Percentiles rank a stretch among this genome's conserved stretches.
These are phyloP conservation scores for Furnarius figulus DNA, from an alignment of 2,113 vertebrate species.

Conservation along the genomic window DNA sequence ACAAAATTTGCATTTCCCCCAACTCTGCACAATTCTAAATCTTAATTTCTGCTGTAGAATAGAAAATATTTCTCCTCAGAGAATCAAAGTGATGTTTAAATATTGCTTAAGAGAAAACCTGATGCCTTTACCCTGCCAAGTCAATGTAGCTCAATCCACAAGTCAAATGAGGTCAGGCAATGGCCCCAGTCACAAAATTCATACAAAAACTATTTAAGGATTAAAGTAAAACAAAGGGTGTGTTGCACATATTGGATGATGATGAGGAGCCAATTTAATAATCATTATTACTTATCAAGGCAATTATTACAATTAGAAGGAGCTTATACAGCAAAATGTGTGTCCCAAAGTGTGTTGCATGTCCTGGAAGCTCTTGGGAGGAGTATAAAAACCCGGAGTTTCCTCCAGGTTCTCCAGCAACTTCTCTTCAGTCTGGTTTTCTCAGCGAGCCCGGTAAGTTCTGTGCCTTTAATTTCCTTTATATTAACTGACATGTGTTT, in stretches of 20 bases:
- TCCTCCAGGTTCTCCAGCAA: background rate
- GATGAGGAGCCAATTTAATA: background rate
- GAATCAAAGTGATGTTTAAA: background rate
- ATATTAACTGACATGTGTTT: background rate
- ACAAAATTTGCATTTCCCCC: background rate
- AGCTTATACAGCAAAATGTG: conserved; percentile 50
- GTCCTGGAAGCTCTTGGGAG: background rate
- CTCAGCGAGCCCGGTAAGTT: background rate
- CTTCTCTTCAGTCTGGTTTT: background rate
- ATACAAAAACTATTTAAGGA: conserved; percentile 1
- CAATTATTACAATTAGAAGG: conserved; percentile 42
- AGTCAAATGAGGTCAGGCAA: background rate
- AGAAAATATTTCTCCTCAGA: background rate
- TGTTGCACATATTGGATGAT: background rate
- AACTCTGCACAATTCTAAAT: background rate
- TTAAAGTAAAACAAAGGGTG: conserved; percentile 3
- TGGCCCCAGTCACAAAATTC: background rate
- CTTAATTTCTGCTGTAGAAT: background rate
- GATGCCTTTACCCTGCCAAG: background rate
- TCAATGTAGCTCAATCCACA: background rate
- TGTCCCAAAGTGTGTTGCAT: background rate
- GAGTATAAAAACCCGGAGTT: background rate
- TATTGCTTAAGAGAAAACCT: background rate
- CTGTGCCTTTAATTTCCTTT: background rate
- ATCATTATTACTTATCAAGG: background rate